These are phyloP conservation scores for Pseudochaenichthys georgianus DNA, from an alignment of 2,797 vertebrate species.

Conservation along the genomic window DNA sequence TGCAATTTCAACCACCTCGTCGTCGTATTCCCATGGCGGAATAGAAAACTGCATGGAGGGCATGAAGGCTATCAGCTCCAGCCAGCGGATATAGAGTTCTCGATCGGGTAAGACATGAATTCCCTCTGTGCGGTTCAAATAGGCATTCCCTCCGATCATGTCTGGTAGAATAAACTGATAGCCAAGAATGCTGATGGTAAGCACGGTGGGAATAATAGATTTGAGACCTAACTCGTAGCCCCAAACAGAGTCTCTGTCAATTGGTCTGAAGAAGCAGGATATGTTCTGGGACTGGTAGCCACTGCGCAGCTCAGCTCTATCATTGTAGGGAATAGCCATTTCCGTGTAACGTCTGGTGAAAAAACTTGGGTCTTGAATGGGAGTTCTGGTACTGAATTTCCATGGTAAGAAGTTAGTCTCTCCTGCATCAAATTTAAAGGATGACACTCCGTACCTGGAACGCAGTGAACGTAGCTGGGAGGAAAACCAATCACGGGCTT, in stretches of 20 bases:
- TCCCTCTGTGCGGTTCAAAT: slow-evolving; percentile 84
- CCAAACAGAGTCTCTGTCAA: slow-evolving; percentile 97
- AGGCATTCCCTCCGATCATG: slow-evolving; percentile 93
- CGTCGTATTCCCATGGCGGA: slow-evolving; percentile 94
- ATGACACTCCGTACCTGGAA: slow-evolving; percentile 88
- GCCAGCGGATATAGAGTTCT: slow-evolving; percentile 97
- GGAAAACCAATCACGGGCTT: slow-evolving; percentile 92
- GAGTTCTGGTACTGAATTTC: slow-evolving; percentile 89
- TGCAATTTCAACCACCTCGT: slow-evolving; percentile 93
- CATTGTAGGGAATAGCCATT: slow-evolving; percentile 92
- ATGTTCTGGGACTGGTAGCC: slow-evolving; percentile 97
- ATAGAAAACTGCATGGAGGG: slow-evolving; percentile 98
- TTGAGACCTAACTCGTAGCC: slow-evolving; percentile 96
- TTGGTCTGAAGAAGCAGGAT: slow-evolving; percentile 96
- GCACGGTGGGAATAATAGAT: slow-evolving; percentile 95
- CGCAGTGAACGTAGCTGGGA: slow-evolving; percentile 87
- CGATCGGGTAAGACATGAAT: slow-evolving; percentile 86
- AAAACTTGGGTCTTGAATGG: slow-evolving; percentile 90
- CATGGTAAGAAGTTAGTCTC: slow-evolving; percentile 95
- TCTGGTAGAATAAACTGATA: slow-evolving; percentile 93
- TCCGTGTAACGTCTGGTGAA: slow-evolving; percentile 94
- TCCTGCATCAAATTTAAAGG: slow-evolving; percentile 97
- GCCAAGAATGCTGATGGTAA: slow-evolving; percentile 89
- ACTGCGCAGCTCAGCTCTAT: slow-evolving; percentile 90
- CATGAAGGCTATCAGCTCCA: slow-evolving; percentile 97